Conservation (phyloP, 1,140 invertebrate species). For the Artemia franciscana region DNA sequence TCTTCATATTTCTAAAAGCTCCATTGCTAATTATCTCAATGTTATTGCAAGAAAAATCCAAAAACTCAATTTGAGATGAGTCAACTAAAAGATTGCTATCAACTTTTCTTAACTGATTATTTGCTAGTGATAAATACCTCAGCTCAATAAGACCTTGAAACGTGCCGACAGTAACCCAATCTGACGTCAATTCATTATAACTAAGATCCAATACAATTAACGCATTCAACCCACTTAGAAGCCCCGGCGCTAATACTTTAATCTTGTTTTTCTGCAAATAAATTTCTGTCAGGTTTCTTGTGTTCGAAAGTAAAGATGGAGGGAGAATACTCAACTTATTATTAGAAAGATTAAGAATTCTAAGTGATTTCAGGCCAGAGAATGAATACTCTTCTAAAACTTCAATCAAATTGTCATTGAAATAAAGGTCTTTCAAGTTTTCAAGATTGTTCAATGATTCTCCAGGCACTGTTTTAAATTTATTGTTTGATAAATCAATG, state of each 20-base stretch:
- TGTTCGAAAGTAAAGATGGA: constrained; percentile 41
- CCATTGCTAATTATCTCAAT: constrained; percentile 43
- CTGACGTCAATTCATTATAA: constrained; percentile 43
- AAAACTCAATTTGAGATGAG: constrained; percentile 43
- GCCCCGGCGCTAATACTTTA: constrained; percentile 41
- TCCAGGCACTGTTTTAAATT: constrained; percentile 30
- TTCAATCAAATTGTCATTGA: constrained; percentile 47
- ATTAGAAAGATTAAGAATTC: constrained; percentile 46
- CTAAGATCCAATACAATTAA: constrained; percentile 54
- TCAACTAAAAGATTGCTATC: constrained; percentile 45
- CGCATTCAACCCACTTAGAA: constrained; percentile 46
- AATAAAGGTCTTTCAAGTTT: constrained; percentile 33
- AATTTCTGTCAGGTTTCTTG: constrained; percentile 37
- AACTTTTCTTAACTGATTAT: constrained; percentile 41
- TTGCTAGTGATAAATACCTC: constrained; percentile 49
- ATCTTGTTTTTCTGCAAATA: constrained; percentile 57
- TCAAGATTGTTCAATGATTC: constrained; percentile 33
- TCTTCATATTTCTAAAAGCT: constrained; percentile 43
- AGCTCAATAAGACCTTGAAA: constrained; percentile 40
- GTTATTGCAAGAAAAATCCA: constrained; percentile 48
- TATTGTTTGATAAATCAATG: constrained; percentile 47
- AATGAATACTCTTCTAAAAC: constrained; percentile 43
- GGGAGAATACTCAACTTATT: constrained; percentile 47
- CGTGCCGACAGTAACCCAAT: constrained; percentile 47
- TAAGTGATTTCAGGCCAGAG: constrained; percentile 34